Percentiles rank a stretch among this genome's conserved stretches.
phyloP scores from a whole-genome alignment of 1,140 invertebrate species.

The Lasioglossum baleicum region DNA sequence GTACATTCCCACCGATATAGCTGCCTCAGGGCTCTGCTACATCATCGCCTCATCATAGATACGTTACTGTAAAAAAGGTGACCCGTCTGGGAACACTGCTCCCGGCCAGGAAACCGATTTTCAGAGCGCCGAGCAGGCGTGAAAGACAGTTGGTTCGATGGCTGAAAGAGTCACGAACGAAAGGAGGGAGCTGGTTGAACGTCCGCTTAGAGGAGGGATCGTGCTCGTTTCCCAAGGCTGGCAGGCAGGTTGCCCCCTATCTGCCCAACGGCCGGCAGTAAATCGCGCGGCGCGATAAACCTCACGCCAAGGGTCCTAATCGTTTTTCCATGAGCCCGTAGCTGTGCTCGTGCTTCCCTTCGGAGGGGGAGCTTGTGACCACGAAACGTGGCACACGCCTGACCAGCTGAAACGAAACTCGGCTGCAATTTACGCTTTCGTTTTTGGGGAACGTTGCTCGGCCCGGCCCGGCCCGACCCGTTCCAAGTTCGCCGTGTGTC shows the following conservation, averaged over 20 bases:
- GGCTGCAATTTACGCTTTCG: constrained; percentile 17
- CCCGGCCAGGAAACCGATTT: no score
- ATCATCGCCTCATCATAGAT: no score
- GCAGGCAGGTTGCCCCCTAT: constrained; percentile 9
- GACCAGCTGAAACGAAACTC: constrained; percentile 3
- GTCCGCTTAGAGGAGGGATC: not conserved
- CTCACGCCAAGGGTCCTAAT: constrained; percentile 60
- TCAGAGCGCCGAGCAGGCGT: no score
- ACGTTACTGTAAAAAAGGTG: no score
- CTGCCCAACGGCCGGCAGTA: constrained; percentile 32
- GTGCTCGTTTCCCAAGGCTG: constrained; percentile 19
- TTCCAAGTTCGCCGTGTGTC: constrained; percentile 9
- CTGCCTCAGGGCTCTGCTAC: no score
- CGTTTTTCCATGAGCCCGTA: constrained; percentile 58
- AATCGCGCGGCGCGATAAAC: constrained; percentile 59
- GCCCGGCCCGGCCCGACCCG: not conserved
- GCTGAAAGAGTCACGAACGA: not conserved
- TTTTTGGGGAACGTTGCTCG: not conserved
- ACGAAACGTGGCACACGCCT: not conserved
- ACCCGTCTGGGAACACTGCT: no score
- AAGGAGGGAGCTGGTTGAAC: not conserved
- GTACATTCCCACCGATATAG: no score
- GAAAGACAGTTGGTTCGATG: no score
- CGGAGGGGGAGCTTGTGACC: not conserved
- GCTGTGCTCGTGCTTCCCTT: not conserved